These are phyloP conservation scores for Rhincodon typus DNA, from an alignment of 2,797 vertebrate genomes.

Conservation along the genomic window DNA sequence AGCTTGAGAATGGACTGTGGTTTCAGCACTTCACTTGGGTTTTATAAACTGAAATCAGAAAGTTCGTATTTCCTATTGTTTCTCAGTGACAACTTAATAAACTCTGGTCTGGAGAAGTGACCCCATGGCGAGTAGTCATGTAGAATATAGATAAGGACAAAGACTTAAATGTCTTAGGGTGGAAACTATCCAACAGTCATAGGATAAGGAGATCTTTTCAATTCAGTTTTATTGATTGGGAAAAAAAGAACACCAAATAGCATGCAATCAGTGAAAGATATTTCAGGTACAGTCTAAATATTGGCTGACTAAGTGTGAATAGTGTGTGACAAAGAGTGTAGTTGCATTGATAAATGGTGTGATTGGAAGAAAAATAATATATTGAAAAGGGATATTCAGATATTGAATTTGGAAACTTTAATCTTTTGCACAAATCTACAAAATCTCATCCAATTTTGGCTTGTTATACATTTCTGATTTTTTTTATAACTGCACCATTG, in stretches of 20 bases:
- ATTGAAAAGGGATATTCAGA: background rate
- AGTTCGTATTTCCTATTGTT: background rate
- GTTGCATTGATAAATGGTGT: background rate
- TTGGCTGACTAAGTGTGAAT: background rate
- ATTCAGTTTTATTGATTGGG: background rate
- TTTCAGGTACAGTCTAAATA: background rate
- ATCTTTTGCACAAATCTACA: background rate
- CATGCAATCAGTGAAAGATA: background rate
- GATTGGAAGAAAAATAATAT: background rate
- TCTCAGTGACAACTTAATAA: background rate
- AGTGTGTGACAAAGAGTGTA: background rate
- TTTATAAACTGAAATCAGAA: background rate
- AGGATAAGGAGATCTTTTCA: background rate
- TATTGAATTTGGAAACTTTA: background rate
- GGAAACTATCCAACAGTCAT: background rate
- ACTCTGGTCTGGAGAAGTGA: background rate
- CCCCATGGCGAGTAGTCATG: background rate
- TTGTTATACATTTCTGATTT: background rate
- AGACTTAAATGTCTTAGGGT: background rate
- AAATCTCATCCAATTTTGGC: background rate
- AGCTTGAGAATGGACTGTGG: background rate
- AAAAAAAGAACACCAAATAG: background rate
- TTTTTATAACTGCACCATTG: background rate
- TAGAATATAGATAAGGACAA: background rate
- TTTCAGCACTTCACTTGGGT: background rate